A percentile compares a stretch with the other conserved stretches of the same genome.
phyloP scores from a whole-genome alignment of 2,113 vertebrate genomes.

The Neolamprologus sp. region DNA sequence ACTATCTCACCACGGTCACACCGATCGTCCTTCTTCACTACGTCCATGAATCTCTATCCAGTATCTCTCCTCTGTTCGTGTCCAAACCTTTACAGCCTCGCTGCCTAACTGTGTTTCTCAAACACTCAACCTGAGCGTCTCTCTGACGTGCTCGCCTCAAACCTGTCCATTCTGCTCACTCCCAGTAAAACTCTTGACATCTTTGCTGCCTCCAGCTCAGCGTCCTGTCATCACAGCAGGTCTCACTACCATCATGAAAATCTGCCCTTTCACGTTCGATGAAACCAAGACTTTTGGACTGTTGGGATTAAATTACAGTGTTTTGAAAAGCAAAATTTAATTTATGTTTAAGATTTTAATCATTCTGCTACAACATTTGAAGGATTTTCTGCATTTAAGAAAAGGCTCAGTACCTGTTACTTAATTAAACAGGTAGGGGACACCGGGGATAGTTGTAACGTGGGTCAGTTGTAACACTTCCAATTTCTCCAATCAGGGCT shows the following conservation, averaged over 20 bases:
- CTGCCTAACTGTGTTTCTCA: not conserved
- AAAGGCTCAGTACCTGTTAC: rapidly evolving
- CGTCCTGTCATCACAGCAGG: not conserved
- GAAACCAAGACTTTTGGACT: no score
- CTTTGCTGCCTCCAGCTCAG: not conserved
- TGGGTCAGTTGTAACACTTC: no score
- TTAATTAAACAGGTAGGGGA: not conserved
- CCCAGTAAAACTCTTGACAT: not conserved
- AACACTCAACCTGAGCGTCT: not conserved
- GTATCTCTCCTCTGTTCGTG: not conserved
- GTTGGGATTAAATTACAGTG: not conserved
- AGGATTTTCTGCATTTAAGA: not conserved
- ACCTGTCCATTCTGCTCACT: rapidly evolving
- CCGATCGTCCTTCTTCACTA: not conserved
- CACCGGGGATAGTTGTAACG: no score
- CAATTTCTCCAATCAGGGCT: no score
- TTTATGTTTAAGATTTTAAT: not conserved
- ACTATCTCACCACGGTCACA: not conserved
- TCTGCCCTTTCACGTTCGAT: not conserved
- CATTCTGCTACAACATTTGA: not conserved
- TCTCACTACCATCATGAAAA: rapidly evolving
- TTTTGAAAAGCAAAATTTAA: not conserved
- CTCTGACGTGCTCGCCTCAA: not conserved
- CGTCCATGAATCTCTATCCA: rapidly evolving
- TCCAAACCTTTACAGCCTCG: rapidly evolving